phyloP scores from a whole-genome alignment of 37 sponge, comb jelly and placozoan species.

The Halichondria panicea region DNA sequence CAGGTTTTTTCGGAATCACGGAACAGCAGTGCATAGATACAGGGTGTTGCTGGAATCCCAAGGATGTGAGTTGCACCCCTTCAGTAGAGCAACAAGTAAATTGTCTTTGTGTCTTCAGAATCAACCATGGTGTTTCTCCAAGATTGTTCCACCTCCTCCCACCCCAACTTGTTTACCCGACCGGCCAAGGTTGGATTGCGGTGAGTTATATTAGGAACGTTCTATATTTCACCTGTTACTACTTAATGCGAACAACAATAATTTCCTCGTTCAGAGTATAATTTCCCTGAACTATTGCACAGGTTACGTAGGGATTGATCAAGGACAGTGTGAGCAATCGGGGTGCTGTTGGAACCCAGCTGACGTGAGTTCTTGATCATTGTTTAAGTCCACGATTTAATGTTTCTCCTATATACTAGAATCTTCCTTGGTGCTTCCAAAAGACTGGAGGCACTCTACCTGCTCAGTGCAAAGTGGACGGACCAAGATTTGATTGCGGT shows the following conservation, averaged over 20 bases:
- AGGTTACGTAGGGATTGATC: neutral
- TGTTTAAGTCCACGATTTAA: neutral
- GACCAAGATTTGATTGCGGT: constrained; percentile 45
- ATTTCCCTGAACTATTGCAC: neutral
- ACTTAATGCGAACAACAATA: neutral
- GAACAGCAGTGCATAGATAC: constrained; percentile 18
- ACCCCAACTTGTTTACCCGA: constrained; percentile 18
- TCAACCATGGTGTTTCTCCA: constrained; percentile 53
- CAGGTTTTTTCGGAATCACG: constrained; percentile 11
- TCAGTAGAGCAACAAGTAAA: no score
- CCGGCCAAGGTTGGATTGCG: constrained; percentile 29
- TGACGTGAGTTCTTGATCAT: constrained; percentile 8
- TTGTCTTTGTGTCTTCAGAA: neutral
- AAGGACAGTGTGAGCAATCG: constrained; percentile 20
- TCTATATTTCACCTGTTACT: no score
- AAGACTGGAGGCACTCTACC: neutral
- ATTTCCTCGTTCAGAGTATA: neutral
- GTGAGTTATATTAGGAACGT: constrained; percentile 11
- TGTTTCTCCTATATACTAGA: constrained; percentile 1
- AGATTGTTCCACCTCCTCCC: neutral
- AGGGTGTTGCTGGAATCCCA: constrained; percentile 74
- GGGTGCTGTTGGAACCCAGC: constrained; percentile 64
- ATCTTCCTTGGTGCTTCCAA: constrained; percentile 52
- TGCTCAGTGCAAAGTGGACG: constrained; percentile 7
- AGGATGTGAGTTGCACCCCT: constrained; percentile 35